These are phyloP conservation scores for Cyanocitta stelleri DNA, from an alignment of 2,113 vertebrate genomes.

Conservation along the genomic window DNA sequence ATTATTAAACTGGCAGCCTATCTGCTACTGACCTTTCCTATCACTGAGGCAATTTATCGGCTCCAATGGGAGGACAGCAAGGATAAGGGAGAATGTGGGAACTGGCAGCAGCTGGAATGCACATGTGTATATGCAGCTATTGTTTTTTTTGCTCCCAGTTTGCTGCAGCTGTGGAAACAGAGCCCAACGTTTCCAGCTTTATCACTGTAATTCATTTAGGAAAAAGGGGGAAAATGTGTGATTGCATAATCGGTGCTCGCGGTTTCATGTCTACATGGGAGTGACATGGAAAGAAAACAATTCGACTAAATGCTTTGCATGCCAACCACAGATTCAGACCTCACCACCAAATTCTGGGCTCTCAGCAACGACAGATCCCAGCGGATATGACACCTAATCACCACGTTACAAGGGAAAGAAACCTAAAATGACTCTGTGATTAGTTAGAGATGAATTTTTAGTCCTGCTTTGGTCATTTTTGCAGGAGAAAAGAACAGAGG, in stretches of 20 bases:
- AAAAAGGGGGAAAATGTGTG: background rate
- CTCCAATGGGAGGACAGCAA: background rate
- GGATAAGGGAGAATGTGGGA: background rate
- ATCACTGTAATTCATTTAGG: background rate
- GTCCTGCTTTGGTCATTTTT: background rate
- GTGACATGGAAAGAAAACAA: background rate
- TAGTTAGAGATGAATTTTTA: background rate
- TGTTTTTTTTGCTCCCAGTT: background rate
- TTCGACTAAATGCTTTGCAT: background rate
- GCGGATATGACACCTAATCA: background rate
- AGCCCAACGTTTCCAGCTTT: background rate
- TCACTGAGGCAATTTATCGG: background rate
- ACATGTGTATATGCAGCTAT: background rate
- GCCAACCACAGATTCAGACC: background rate
- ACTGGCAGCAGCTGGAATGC: constrained; percentile 16
- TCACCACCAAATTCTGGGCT: background rate
- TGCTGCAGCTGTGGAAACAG: constrained; percentile 24
- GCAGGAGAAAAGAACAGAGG: background rate
- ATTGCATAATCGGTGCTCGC: background rate
- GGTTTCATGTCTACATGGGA: background rate
- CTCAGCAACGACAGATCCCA: background rate
- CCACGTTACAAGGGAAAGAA: background rate
- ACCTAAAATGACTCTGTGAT: background rate
- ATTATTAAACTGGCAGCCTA: background rate
- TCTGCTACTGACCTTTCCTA: background rate